phyloP scores from a whole-genome alignment of 2,113 vertebrate species.

The Marmota monax region DNA sequence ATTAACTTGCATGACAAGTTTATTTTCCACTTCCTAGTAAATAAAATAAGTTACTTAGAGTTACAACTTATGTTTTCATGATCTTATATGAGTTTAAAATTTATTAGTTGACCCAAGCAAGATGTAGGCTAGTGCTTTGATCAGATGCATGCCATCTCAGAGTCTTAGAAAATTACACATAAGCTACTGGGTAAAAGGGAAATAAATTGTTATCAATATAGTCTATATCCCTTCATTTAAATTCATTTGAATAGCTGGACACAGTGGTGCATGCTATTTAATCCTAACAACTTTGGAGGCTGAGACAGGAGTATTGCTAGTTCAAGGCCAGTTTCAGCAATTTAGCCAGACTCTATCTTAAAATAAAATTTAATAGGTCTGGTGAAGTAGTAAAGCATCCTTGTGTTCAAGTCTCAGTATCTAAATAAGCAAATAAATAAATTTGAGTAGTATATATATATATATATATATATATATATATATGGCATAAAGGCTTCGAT shows the following conservation, averaged over 20 bases:
- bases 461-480: background rate
- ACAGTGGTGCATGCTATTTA: too few species aligned
- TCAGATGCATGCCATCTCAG: background rate
- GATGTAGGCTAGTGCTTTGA: background rate
- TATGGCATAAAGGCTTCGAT: background rate
- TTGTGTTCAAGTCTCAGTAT: too few species aligned
- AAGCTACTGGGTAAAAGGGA: background rate
- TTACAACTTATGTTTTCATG: background rate
- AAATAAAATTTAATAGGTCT: too few species aligned
- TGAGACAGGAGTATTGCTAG: too few species aligned
- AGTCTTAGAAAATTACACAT: background rate
- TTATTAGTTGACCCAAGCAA: background rate
- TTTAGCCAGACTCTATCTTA: too few species aligned
- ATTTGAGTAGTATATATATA: background rate
- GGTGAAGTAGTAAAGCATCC: too few species aligned
- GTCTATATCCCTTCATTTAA: constrained; percentile 40
- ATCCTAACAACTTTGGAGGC: too few species aligned
- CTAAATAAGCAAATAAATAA: too few species aligned
- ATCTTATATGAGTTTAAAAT: background rate
- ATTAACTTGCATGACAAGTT: background rate
- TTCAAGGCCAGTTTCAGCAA: too few species aligned
- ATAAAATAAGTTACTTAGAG: background rate
- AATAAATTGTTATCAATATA: background rate
- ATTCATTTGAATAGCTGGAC: background rate
- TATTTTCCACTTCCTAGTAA: background rate